phyloP scores from a whole-genome alignment of 2,888 invertebrate species.

The Prionchulus punctatus region DNA sequence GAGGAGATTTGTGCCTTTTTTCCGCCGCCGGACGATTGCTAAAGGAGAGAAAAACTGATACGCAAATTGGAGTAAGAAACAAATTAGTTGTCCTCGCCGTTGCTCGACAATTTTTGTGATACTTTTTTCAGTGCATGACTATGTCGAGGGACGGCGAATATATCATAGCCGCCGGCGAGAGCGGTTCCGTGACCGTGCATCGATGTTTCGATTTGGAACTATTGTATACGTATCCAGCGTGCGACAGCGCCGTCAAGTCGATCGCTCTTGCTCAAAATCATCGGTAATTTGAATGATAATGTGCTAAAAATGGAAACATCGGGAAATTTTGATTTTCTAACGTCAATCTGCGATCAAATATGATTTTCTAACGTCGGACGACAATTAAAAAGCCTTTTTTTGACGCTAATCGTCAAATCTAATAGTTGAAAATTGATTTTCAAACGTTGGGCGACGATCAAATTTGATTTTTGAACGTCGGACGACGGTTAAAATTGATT shows the following conservation, averaged over 20 bases:
- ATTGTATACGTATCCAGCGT: constrained; percentile 91
- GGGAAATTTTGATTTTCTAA: no score
- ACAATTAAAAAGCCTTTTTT: no score
- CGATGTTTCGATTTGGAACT: constrained; percentile 88
- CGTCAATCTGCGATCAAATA: no score
- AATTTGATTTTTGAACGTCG: no score
- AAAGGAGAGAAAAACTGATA: background rate
- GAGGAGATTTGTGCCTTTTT: constrained; percentile 19
- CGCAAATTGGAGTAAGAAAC: background rate
- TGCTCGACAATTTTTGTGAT: background rate
- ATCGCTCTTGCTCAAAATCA: constrained; percentile 94
- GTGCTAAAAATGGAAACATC: no score
- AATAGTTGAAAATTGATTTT: no score
- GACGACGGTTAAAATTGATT: no score
- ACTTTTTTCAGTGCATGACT: constrained; percentile 7
- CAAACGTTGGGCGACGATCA: no score
- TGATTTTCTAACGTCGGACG: no score
- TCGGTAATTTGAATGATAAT: no score
- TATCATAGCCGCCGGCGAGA: constrained; percentile 88
- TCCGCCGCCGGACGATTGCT: constrained; percentile 21
- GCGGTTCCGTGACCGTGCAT: constrained; percentile 95
- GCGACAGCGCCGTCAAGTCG: constrained; percentile 65
- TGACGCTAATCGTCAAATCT: no score
- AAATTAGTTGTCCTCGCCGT: no score
- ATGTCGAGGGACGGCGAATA: constrained; percentile 95